phyloP scores from a whole-genome alignment of 1,140 invertebrate species.

The Lepidostoma basale region DNA sequence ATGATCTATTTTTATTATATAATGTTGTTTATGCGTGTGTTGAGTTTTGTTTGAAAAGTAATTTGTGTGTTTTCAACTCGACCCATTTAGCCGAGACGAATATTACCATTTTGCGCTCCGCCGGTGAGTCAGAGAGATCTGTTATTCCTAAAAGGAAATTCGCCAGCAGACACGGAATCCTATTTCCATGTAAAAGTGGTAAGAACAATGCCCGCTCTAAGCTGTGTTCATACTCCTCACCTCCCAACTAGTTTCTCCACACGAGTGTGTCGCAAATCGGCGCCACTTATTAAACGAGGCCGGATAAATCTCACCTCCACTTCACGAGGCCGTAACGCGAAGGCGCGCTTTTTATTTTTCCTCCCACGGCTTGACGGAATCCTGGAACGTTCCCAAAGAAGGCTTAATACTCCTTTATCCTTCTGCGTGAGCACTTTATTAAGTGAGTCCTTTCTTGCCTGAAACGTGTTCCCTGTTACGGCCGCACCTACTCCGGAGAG shows the following conservation, averaged over 20 bases:
- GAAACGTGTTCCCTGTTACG: constrained; percentile 44
- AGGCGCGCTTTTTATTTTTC: not conserved
- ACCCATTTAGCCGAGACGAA: no score
- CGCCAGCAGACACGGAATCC: not conserved
- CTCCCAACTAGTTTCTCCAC: not conserved
- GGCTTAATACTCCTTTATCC: constrained; percentile 42
- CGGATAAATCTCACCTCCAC: not conserved
- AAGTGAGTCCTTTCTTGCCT: constrained; percentile 42
- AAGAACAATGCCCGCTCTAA: not conserved
- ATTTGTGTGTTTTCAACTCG: no score
- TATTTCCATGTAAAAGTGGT: constrained; percentile 3
- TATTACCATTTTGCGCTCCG: not conserved
- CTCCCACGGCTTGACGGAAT: not conserved
- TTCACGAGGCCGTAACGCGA: not conserved
- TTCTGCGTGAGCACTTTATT: constrained; percentile 45
- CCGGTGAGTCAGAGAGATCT: not conserved
- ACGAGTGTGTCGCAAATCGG: not conserved
- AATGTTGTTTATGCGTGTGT: no score
- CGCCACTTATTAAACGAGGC: not conserved
- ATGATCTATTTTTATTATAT: no score
- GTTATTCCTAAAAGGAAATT: not conserved
- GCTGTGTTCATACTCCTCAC: not conserved
- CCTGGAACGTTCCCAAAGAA: not conserved
- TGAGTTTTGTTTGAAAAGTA: no score
- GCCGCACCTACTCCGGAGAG: constrained; percentile 25